Evolutionary conservation across 92 coral and sea anemone species (phyloP).

Genomic region (Parazoanthus swiftii): DNA sequence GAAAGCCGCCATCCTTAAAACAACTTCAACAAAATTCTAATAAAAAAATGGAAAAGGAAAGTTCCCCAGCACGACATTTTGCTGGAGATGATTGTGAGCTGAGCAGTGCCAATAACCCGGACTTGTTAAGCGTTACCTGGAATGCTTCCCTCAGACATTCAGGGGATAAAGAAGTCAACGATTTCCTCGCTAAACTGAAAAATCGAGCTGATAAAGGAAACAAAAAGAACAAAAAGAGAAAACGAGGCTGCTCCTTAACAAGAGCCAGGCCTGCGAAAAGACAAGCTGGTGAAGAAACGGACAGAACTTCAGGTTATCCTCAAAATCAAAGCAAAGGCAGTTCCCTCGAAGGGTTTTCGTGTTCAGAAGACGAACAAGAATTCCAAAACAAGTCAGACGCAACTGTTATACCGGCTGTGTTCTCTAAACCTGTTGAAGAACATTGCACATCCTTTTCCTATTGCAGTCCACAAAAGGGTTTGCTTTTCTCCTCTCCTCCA

Average conservation of each 20-base stretch:
- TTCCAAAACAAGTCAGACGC: neutral
- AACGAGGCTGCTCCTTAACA: neutral
- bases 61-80: neutral
- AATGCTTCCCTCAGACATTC: neutral
- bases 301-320: neutral
- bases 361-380: neutral
- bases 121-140: neutral
- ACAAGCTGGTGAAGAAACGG: neutral
- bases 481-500: neutral
- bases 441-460: neutral
- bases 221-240: slow-evolving; percentile 34
- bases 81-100: neutral
- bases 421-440: neutral
- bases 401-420: neutral
- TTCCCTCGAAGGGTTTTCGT: neutral
- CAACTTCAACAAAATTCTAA: slow-evolving; percentile 18
- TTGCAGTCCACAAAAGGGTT: neutral
- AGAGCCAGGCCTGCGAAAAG: slow-evolving; percentile 9
- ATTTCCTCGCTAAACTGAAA: slow-evolving; percentile 56
- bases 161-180: slow-evolving; percentile 44
- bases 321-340: neutral
- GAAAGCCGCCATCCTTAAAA: neutral
- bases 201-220: slow-evolving; percentile 34
- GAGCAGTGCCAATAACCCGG: neutral
- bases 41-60: neutral